These are phyloP conservation scores for Notolabrus celidotus DNA, from an alignment of 2,797 vertebrate genomes.

Conservation along the genomic window DNA sequence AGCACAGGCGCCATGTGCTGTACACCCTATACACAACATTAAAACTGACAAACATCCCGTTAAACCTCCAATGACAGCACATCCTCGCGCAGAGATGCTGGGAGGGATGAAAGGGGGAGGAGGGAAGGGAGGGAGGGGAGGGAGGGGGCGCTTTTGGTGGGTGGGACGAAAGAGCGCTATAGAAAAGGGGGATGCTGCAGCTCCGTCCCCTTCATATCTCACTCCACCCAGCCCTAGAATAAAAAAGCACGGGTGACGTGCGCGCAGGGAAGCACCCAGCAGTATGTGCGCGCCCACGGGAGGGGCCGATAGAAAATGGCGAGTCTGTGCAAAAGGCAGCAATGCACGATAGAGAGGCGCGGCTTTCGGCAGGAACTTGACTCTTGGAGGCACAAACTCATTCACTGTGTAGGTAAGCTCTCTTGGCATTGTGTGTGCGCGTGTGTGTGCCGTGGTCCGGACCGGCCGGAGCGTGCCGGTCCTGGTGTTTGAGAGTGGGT, in stretches of 20 bases:
- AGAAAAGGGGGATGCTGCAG: slow-evolving; percentile 84
- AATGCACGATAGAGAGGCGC: slow-evolving; percentile 91
- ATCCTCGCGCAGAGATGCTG: slow-evolving; percentile 56
- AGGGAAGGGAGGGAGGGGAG: background rate
- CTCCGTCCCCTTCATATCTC: slow-evolving; percentile 75
- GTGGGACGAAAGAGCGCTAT: slow-evolving; percentile 74
- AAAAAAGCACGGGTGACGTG: slow-evolving; percentile 82
- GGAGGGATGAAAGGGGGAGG: slow-evolving; percentile 31
- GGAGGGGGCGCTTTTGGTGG: slow-evolving; percentile 57
- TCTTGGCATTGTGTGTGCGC: slow-evolving; percentile 71
- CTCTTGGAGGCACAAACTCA: slow-evolving; percentile 92
- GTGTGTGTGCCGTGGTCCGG: slow-evolving; percentile 50
- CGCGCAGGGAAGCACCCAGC: slow-evolving; percentile 83
- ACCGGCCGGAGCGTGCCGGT: slow-evolving; percentile 9
- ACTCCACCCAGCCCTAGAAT: slow-evolving; percentile 80
- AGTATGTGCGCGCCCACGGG: slow-evolving; percentile 86
- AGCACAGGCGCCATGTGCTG: slow-evolving; percentile 54
- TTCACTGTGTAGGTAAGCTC: slow-evolving; percentile 93
- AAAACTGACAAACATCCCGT: slow-evolving; percentile 62
- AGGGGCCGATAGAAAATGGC: slow-evolving; percentile 92
- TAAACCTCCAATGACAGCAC: slow-evolving; percentile 59
- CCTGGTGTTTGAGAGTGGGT: slow-evolving; percentile 13
- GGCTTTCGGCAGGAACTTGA: slow-evolving; percentile 92
- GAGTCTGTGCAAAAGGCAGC: slow-evolving; percentile 92
- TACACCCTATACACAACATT: slow-evolving; percentile 29